These are phyloP conservation scores for Morpho achilles DNA, from an alignment of 2,888 invertebrate genomes.

Conservation along the genomic window DNA sequence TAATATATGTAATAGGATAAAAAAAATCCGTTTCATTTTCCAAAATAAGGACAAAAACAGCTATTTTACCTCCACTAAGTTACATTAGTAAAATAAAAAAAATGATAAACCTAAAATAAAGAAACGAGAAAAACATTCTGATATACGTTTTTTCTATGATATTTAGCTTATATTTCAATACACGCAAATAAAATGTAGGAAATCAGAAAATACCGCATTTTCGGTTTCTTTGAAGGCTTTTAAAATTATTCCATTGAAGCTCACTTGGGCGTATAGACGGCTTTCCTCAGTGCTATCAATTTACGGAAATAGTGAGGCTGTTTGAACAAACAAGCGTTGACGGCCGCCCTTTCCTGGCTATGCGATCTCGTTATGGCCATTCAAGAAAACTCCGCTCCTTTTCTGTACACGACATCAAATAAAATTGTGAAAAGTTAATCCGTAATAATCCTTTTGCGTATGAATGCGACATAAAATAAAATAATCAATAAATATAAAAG, in stretches of 20 bases:
- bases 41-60: too few relatives aligned
- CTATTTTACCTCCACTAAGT: too few relatives aligned
- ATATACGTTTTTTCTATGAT: too few relatives aligned
- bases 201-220: not conserved
- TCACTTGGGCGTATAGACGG: constrained; percentile 18
- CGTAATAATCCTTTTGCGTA: too few relatives aligned
- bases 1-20: too few relatives aligned
- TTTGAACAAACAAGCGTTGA: constrained; percentile 46
- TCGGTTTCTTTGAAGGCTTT: constrained; percentile 8
- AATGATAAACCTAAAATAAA: too few relatives aligned
- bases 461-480: too few relatives aligned
- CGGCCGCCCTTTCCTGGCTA: constrained; percentile 35
- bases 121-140: too few relatives aligned
- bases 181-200: not conserved
- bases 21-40: too few relatives aligned
- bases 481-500: too few relatives aligned
- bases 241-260: constrained; percentile 7
- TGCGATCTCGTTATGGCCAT: constrained; percentile 33
- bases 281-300: constrained; percentile 20
- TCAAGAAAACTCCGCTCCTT: constrained; percentile 13
- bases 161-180: not conserved
- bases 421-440: not conserved
- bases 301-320: constrained; percentile 26
- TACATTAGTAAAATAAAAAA: too few relatives aligned
- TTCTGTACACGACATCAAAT: not conserved